Evolutionary conservation across 2,888 invertebrate species (phyloP), one percentile per base, ranked within the genome.

Genomic region (Pyrgus malvae): DNA sequence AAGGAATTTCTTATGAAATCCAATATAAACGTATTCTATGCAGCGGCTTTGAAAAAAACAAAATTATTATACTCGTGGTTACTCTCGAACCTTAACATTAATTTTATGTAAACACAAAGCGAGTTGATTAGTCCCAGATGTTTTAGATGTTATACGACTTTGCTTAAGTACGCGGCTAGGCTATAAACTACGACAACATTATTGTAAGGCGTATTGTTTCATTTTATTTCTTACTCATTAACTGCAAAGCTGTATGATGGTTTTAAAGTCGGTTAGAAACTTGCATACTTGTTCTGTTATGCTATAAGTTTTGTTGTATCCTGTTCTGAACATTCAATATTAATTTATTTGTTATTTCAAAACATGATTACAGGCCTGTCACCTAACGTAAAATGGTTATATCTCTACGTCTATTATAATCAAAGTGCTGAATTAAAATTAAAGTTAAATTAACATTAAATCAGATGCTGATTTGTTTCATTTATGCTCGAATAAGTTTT

Each of bases 161-260:
- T 51, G 58, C 62, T 64, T 63, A 66, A 65, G 58, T 61, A 63
- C 63, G 63, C 62, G 63, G 64, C 60, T 61, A 64, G 45, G 65
- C 63, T 64, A 68, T 69, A 67, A 70, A 75, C 67, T 67, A 40
- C 23, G 21, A 23, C 37, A 51, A 51, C 44, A 37, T 73, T 72
- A 70, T 74, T 75, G 74, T 70, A 69, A 70, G 62, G 62, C 60
- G 53, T 14, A 70, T 70, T 72, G 70, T 72, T 66, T 66, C 61
- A 69, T 68, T 68, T 69, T 69, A 69, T 70, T 66, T 62, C 59
- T 60, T 61, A 55, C 66, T 70, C 66, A 65, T 69, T 65, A 60
- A 65, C 64, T 23, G 33, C 67, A 66, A 65, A 63, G 64, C 66
- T 60, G 60, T 58, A 55, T 48, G 51, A 55, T 56, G 41, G 54